A percentile compares a stretch with the other conserved stretches of the same genome.
phyloP scores from a whole-genome alignment of 2,797 vertebrate genomes.

The Oryzias sinensis region DNA sequence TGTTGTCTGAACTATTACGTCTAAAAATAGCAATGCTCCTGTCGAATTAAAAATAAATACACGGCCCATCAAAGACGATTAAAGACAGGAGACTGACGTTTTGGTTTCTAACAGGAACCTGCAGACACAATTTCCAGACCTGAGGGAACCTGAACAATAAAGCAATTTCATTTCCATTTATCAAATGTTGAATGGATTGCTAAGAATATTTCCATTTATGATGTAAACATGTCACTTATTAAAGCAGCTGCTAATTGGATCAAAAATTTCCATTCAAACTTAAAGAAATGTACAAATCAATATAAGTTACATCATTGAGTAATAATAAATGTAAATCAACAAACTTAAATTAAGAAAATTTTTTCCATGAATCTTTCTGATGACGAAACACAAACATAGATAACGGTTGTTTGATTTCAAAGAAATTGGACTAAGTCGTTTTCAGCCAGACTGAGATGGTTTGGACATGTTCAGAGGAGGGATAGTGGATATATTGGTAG shows the following conservation, averaged over 20 bases:
- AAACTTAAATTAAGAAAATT: too few relatives aligned
- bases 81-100: constrained; percentile 53
- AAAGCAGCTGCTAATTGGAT: neutral
- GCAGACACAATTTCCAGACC: constrained; percentile 36
- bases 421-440: too few relatives aligned
- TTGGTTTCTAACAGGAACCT: constrained; percentile 42
- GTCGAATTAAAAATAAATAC: constrained; percentile 83
- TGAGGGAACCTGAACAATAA: constrained; percentile 1
- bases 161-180: too few relatives aligned
- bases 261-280: neutral
- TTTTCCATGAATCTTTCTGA: too few relatives aligned
- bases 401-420: too few relatives aligned
- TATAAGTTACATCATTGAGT: neutral
- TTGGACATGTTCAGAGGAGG: too few relatives aligned
- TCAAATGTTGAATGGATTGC: too few relatives aligned
- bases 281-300: neutral
- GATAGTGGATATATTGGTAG: too few relatives aligned
- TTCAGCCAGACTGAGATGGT: too few relatives aligned
- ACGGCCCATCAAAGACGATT: constrained; percentile 44
- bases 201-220: constrained; percentile 1
- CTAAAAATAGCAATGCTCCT: constrained; percentile 78
- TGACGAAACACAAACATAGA: too few relatives aligned
- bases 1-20: constrained; percentile 66
- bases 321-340: neutral
- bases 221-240: neutral